Evolutionary conservation across 2,113 vertebrate species (phyloP).

Genomic region (Danionella cerebrum): DNA sequence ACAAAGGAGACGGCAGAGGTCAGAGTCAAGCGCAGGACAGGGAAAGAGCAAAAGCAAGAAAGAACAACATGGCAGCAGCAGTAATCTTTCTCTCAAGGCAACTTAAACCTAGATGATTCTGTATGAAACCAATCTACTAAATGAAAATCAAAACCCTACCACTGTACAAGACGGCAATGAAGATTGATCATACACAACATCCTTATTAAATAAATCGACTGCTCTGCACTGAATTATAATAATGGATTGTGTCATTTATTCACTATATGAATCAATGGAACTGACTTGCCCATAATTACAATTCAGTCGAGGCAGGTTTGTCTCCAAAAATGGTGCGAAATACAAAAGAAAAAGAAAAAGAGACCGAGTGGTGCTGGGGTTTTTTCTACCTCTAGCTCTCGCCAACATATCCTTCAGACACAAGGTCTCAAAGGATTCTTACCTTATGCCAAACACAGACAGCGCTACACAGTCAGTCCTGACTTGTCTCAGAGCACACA

Average conservation of each 20-base stretch:
- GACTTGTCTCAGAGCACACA: not conserved
- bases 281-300: too few relatives aligned
- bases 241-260: too few relatives aligned
- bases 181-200: not conserved
- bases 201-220: too few relatives aligned
- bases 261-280: too few relatives aligned
- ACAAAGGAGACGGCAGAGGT: not conserved
- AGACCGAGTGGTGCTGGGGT: not conserved
- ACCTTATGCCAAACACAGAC: not conserved
- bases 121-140: too few relatives aligned
- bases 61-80: not conserved
- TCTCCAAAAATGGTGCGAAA: too few relatives aligned
- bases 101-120: not conserved
- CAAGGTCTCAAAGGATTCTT: not conserved
- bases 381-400: not conserved
- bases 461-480: not conserved
- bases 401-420: constrained; percentile 3
- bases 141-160: too few relatives aligned
- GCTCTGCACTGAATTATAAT: too few relatives aligned
- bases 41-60: not conserved
- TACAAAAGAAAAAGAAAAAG: too few relatives aligned
- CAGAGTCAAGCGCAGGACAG: not conserved
- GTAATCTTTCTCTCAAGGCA: too few relatives aligned
- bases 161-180: too few relatives aligned
- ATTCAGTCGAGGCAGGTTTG: too few relatives aligned